Evolutionary conservation across 2,888 invertebrate genomes (phyloP), one percentile per base, ranked within the genome.

Genomic region (Schizaphis graminum): DNA sequence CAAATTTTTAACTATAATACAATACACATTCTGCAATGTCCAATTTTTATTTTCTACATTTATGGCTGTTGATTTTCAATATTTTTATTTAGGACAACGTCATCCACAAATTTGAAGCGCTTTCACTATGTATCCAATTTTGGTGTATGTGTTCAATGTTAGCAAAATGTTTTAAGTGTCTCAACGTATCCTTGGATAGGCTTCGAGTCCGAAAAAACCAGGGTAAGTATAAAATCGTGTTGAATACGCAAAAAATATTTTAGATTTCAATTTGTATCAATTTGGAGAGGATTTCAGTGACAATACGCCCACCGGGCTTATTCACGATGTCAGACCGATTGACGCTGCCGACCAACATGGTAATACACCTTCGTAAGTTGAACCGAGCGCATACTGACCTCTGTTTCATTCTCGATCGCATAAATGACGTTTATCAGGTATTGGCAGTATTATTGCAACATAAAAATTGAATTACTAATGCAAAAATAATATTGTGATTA

Each of bases 41-140:
- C 7, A 77, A 77, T 35, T 77, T 77, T 77, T 0, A 35, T 77
- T 77, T 35, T 35, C 35, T 77, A 77, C 77, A 41, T 35, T 77
- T 77, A n/a, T 13, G 3, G 21, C 7, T 77, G 21, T 77, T 77
- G 21, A 35, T 35, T 77, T 21, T 41, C 21, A 41, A 91, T 84
- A 28, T 53, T 35, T 41, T 41, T n/a, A 44, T 93, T n/a, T 61
- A 95, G 95, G 95, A 95, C 44, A 94, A 90, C 13, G 91, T 95
- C 0, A 84, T 93, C 3, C 93, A 94, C 44, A 95, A 95, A 91
- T 47, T 95, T 85, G 94, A 94, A 86, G 93, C 94, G 0, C n/a
- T 95, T 28, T 94, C 95, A 41, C n/a, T 94, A 0, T 95, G 94
- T 26, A 49, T 94, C 16, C 94, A 94, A 91, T 95, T 95, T 77